These are phyloP conservation scores for Beaufortia kweichowensis DNA, from an alignment of 2,113 vertebrate genomes.

Conservation along the genomic window DNA sequence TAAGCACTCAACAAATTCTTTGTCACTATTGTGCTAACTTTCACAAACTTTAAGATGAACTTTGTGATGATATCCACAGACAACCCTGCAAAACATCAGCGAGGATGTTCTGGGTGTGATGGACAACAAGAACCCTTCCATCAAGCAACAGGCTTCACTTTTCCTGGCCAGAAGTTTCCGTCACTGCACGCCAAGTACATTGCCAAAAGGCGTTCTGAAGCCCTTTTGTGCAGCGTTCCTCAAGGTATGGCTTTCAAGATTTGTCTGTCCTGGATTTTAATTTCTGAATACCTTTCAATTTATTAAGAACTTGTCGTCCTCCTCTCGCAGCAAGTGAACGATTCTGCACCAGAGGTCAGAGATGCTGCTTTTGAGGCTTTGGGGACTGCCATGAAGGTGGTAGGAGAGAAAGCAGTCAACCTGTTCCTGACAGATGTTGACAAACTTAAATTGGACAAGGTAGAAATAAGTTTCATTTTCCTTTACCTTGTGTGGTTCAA, in stretches of 20 bases:
- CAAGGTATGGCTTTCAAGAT: slow-evolving; percentile 77
- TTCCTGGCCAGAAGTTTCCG: slow-evolving; percentile 95
- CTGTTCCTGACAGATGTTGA: slow-evolving; percentile 91
- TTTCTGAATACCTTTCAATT: too few species aligned
- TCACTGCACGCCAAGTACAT: slow-evolving; percentile 86
- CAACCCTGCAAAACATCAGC: slow-evolving; percentile 90
- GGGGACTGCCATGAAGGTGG: slow-evolving; percentile 93
- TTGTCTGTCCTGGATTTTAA: background rate
- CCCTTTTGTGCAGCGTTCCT: slow-evolving; percentile 92
- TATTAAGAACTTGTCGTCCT: background rate
- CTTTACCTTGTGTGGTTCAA: background rate
- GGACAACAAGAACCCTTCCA: slow-evolving; percentile 99
- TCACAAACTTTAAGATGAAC: too few species aligned
- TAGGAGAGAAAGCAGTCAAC: slow-evolving; percentile 95
- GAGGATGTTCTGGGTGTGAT: slow-evolving; percentile 94
- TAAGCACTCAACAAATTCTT: slow-evolving; percentile 69
- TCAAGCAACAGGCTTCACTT: slow-evolving; percentile 95
- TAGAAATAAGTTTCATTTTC: slow-evolving; percentile 53
- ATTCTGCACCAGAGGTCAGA: slow-evolving; percentile 93
- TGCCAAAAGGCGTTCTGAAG: slow-evolving; percentile 92
- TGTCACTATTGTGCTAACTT: background rate
- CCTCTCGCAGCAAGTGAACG: slow-evolving; percentile 87
- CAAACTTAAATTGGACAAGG: slow-evolving; percentile 95
- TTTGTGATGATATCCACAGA: too few species aligned
- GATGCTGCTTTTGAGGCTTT: slow-evolving; percentile 96